These are phyloP conservation scores for Porites rus DNA, from an alignment of 92 coral and sea anemone species.

Conservation along the genomic window DNA sequence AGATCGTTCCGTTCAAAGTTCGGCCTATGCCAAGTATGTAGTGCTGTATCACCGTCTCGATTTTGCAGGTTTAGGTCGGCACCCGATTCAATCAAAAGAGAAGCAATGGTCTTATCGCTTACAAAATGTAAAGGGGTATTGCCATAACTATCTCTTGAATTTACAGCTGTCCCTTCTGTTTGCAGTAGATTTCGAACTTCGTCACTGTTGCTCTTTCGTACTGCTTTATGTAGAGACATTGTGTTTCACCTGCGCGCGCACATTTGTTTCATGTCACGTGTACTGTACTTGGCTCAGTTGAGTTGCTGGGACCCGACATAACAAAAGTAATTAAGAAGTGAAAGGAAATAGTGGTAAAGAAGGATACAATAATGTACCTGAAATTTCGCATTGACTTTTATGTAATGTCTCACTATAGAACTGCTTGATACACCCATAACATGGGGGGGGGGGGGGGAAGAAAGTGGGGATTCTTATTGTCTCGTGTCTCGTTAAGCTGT, in stretches of 20 bases:
- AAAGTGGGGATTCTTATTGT: too few species aligned
- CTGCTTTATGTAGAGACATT: neutral
- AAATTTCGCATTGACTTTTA: too few species aligned
- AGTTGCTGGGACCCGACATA: neutral
- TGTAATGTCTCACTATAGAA: too few species aligned
- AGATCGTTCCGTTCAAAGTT: neutral
- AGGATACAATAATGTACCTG: too few species aligned
- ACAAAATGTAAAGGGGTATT: slow-evolving; percentile 44
- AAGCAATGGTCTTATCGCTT: slow-evolving; percentile 34
- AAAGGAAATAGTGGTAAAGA: neutral
- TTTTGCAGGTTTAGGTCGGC: slow-evolving; percentile 52
- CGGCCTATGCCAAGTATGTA: slow-evolving; percentile 11
- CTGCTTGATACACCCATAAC: too few species aligned
- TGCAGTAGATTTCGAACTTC: neutral
- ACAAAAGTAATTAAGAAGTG: neutral
- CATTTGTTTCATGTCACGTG: neutral
- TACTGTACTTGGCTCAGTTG: neutral
- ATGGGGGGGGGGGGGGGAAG: too few species aligned
- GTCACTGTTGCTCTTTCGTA: neutral
- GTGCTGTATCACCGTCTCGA: slow-evolving; percentile 44
- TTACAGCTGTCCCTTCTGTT: slow-evolving; percentile 30
- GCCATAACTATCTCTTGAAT: slow-evolving; percentile 42
- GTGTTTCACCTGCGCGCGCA: neutral
- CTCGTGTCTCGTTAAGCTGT: too few species aligned
- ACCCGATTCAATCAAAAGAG: slow-evolving; percentile 20